Conservation (phyloP, 2,888 invertebrate species). For the Phengaris arion region DNA sequence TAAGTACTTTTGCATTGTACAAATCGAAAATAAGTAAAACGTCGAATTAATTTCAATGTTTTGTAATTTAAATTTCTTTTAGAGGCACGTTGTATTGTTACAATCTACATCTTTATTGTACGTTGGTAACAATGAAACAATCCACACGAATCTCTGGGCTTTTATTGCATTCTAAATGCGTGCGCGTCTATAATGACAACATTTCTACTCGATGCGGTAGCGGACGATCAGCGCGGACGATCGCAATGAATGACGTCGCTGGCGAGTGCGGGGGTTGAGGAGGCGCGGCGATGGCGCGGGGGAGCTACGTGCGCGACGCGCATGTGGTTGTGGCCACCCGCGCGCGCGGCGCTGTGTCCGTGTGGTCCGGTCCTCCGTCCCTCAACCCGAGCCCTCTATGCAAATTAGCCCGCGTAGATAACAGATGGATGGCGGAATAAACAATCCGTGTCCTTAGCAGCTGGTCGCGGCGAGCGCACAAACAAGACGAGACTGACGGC, state of each 20-base stretch:
- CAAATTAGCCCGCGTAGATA: constrained; percentile 79
- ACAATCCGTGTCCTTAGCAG: constrained; percentile 74
- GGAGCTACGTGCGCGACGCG: constrained; percentile 58
- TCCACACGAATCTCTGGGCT: constrained; percentile 54
- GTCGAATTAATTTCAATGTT: neutral
- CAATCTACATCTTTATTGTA: constrained; percentile 38
- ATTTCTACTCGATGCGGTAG: constrained; percentile 74
- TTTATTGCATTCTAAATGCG: constrained; percentile 69
- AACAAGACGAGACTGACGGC: constrained; percentile 35
- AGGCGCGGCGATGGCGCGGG: constrained; percentile 43
- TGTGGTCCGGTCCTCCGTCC: constrained; percentile 70
- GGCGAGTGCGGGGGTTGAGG: constrained; percentile 43
- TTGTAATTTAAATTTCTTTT: neutral
- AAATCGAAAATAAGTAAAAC: neutral
- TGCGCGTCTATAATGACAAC: constrained; percentile 73
- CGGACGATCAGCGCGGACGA: constrained; percentile 69
- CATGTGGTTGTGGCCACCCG: constrained; percentile 79
- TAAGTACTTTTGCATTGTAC: neutral
- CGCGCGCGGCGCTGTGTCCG: constrained; percentile 75
- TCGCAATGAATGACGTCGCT: constrained; percentile 77
- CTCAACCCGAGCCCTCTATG: constrained; percentile 66
- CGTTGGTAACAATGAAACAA: constrained; percentile 51
- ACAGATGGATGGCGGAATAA: constrained; percentile 80
- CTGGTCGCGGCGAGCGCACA: constrained; percentile 41
- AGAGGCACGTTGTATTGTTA: neutral